Base-by-base conservation (phyloP, 2,888 invertebrate species). In the Drosophila mulleri region DNA sequence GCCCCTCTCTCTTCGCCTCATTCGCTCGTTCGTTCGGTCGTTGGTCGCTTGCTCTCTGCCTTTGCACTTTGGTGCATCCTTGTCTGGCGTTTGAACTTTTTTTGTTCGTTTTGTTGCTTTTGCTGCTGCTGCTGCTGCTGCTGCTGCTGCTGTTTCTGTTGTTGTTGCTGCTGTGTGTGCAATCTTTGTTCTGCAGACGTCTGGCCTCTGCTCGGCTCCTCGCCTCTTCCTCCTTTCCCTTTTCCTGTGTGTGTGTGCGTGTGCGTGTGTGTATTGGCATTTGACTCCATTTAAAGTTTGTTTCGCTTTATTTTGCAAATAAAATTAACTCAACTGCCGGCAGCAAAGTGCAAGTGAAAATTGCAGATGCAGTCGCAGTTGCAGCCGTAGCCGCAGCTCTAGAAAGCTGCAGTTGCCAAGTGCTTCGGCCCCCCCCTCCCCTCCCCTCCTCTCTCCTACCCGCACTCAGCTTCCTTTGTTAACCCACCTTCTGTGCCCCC, bases 141-240 rank as follows among this genome's bases (percentile, higher is more conserved):
- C 54, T 63, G 76, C 53, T 71, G 53, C 42, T 73, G 70, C 37
- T 73, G 59, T 14, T 66, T 62, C 9, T 75, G 47, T 23, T 67
- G 62, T 18, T 73, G 58, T 11, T 72, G 69, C 54, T 70, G 76
- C 58, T 71, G 58, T 82, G 74, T 74, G 86, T 88, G 83, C 80
- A 88, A 89, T 84, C 88, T 89, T 89, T 88, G 85, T 89, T 87
- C 89, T 74, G 88, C 89, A 89, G 88, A 89, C 89, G 88, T 84
- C 88, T 84, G 82, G 82, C 72, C 72, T 70, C 60, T 63, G 78
- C 78, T 71, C 64, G 62, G 14, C 35, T 39, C 16, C 26, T n/a
- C 45, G 14, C 23, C 26, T 26, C 26, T 7, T 11, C 6, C 14
- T 4, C 2, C 6, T n/a, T 1, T 11, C 48, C 29, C n/a, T 48